These are phyloP conservation scores for Scolanthus callimorphus DNA, from an alignment of 92 coral and sea anemone species.

Conservation along the genomic window DNA sequence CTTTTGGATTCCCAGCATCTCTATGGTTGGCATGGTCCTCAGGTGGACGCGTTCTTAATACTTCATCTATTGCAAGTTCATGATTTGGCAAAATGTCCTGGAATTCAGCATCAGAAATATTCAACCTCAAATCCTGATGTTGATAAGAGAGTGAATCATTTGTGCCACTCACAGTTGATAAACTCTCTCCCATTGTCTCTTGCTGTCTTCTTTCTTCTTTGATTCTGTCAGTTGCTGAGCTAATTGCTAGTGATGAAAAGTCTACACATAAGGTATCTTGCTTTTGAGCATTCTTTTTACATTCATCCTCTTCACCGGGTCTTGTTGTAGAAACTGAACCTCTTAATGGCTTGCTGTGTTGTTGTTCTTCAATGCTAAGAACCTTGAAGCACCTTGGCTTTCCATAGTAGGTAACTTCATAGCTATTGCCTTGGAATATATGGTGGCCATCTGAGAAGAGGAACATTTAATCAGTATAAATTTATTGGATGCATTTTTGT, in stretches of 20 bases:
- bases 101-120: no score
- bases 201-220: no score
- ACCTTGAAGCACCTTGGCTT: constrained; percentile 65
- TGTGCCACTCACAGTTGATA: not conserved
- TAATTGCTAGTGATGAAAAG: not conserved
- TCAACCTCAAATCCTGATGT: no score
- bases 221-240: not conserved
- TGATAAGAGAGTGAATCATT: no score
- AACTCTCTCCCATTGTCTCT: not conserved
- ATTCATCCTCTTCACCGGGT: no score
- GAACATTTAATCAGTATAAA: no score
- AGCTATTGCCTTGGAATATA: constrained; percentile 38
- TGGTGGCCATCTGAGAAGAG: constrained; percentile 59
- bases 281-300: not conserved
- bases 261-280: not conserved
- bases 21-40: constrained; percentile 23
- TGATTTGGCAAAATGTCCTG: no score
- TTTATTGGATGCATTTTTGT: no score
- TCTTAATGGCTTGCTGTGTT: not conserved
- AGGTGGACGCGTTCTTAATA: not conserved
- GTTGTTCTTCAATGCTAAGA: not conserved
- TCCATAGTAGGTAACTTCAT: constrained; percentile 82
- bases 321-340: no score
- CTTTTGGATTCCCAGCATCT: constrained; percentile 29
- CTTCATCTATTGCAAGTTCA: no score